Evolutionary conservation across 64 coral and sea anemone species (phyloP).

Genomic region (Platygyra sinensis): DNA sequence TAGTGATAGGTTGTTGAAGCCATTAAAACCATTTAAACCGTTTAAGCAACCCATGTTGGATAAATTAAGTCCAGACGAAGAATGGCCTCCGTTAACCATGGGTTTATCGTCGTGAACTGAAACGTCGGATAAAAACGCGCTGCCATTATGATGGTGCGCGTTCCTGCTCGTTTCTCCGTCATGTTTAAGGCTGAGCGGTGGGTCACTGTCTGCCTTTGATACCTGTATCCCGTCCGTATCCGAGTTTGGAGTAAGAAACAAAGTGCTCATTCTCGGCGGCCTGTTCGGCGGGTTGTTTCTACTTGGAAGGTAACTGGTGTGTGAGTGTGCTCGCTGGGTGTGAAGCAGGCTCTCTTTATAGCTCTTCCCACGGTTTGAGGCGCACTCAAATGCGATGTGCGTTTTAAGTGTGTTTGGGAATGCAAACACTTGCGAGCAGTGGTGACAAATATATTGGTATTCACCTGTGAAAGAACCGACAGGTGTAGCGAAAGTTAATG

Average conservation of each 20-base stretch:
- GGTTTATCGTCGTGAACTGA: constrained; percentile 63
- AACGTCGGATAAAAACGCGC: constrained; percentile 60
- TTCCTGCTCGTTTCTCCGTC: constrained; percentile 26
- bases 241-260: constrained; percentile 85
- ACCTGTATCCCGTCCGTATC: constrained; percentile 85
- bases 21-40: constrained; percentile 87
- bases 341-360: constrained; percentile 78
- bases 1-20: constrained; percentile 86
- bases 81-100: constrained; percentile 49
- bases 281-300: constrained; percentile 75
- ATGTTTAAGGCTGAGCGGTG: constrained; percentile 30
- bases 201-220: constrained; percentile 72
- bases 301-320: constrained; percentile 70
- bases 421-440: constrained; percentile 98
- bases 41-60: constrained; percentile 62
- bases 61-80: constrained; percentile 36
- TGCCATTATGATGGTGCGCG: constrained; percentile 61
- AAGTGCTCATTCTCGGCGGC: constrained; percentile 86
- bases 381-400: constrained; percentile 82
- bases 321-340: constrained; percentile 61
- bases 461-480: constrained; percentile 96
- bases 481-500: constrained; percentile 88
- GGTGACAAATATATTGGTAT: constrained; percentile 99
- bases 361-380: constrained; percentile 46
- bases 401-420: constrained; percentile 93